These are phyloP conservation scores for Mormoops blainvillei DNA, from an alignment of 2,113 vertebrate species.

Conservation along the genomic window DNA sequence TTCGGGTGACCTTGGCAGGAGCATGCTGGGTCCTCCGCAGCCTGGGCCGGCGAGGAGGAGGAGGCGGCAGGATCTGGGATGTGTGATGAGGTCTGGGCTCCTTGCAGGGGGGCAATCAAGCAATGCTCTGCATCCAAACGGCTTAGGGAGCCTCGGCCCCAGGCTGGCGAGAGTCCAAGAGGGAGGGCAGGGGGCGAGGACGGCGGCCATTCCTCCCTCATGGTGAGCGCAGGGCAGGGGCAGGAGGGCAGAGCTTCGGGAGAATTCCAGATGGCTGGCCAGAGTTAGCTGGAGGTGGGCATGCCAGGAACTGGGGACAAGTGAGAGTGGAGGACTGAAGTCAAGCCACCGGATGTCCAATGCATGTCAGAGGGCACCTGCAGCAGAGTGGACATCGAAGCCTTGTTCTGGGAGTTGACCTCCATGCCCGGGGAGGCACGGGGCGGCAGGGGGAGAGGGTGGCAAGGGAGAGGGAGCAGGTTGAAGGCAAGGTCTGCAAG, in stretches of 20 bases:
- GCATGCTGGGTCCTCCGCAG: background rate
- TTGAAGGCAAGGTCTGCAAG: background rate
- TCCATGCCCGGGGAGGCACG: background rate
- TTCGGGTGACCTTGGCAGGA: conserved; percentile 26
- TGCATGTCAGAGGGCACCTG: background rate
- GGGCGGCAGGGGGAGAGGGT: background rate
- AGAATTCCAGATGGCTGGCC: conserved; percentile 29
- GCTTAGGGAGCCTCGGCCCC: background rate
- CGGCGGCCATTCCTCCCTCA: background rate
- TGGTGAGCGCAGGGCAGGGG: background rate
- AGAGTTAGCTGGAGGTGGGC: background rate
- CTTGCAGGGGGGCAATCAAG: conserved; percentile 34
- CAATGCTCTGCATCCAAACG: background rate
- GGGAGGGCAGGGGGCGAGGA: background rate
- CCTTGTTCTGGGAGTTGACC: too few relatives aligned
- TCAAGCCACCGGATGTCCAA: background rate
- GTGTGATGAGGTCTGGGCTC: conserved; percentile 30
- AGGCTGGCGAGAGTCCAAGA: conserved; percentile 24
- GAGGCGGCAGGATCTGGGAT: background rate
- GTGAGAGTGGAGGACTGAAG: background rate
- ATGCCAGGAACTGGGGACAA: background rate
- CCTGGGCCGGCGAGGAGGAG: background rate
- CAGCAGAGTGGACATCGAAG: rapidly evolving
- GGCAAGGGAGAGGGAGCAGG: background rate
- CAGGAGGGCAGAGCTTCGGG: background rate